phyloP scores from a whole-genome alignment of 1,140 invertebrate genomes.

The Nymphalis io region DNA sequence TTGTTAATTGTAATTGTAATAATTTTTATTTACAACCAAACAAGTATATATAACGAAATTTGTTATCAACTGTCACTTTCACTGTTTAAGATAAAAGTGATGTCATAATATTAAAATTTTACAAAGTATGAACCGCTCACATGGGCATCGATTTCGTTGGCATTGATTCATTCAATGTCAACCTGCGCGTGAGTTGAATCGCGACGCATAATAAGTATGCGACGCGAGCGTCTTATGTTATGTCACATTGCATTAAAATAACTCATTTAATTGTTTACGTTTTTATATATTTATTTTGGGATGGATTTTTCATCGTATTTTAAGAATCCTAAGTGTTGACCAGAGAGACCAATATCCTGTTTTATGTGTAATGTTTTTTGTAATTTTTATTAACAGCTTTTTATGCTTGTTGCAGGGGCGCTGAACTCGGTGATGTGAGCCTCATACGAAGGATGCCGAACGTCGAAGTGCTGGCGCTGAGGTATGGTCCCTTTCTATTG shows the following conservation, averaged over 20 bases:
- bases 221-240: background rate
- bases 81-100: too few relatives aligned
- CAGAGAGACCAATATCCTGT: too few relatives aligned
- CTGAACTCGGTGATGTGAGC: slow-evolving; percentile 89
- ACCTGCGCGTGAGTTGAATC: slow-evolving; percentile 1
- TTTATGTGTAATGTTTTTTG: background rate
- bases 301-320: too few relatives aligned
- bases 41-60: too few relatives aligned
- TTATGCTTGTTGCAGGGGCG: slow-evolving; percentile 85
- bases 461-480: slow-evolving; percentile 90
- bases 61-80: too few relatives aligned
- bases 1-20: too few relatives aligned
- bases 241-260: background rate
- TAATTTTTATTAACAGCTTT: slow-evolving; percentile 6
- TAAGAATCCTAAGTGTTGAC: too few relatives aligned
- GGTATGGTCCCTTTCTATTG: slow-evolving; percentile 76
- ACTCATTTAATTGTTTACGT: background rate
- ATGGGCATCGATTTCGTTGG: background rate
- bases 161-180: background rate
- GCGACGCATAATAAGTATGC: slow-evolving; percentile 2
- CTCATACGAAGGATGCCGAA: slow-evolving; percentile 88
- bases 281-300: too few relatives aligned
- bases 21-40: too few relatives aligned
- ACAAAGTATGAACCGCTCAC: background rate
- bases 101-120: too few relatives aligned